Percentiles rank a stretch among this genome's conserved stretches.
These are phyloP conservation scores for Euwallacea similis DNA, from an alignment of 1,140 invertebrate species.

Conservation along the genomic window DNA sequence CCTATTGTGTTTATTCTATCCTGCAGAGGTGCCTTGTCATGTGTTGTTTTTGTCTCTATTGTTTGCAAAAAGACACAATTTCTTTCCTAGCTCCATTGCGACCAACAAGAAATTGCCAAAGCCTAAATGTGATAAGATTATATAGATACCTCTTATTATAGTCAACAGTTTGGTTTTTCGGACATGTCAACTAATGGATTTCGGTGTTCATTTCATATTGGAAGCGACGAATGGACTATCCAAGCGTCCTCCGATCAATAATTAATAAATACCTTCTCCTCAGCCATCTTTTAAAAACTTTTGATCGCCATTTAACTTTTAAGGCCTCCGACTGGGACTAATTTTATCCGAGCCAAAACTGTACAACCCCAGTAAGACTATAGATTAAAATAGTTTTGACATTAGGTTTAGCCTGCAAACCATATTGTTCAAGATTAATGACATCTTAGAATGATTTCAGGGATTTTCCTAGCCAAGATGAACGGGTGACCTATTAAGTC, in stretches of 20 bases:
- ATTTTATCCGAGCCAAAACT: slow-evolving; percentile 36
- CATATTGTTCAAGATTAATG: slow-evolving; percentile 40
- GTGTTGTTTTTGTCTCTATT: slow-evolving; percentile 26
- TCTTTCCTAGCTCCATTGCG: slow-evolving; percentile 20
- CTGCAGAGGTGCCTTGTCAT: slow-evolving; percentile 23
- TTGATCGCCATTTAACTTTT: slow-evolving; percentile 26
- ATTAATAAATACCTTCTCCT: background rate
- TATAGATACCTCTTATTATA: slow-evolving; percentile 24
- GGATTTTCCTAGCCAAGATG: slow-evolving; percentile 37
- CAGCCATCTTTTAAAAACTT: slow-evolving; percentile 30
- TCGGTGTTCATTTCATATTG: background rate
- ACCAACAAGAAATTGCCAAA: slow-evolving; percentile 25
- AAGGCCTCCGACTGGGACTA: slow-evolving; percentile 23
- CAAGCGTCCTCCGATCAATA: slow-evolving; percentile 1
- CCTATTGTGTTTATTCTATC: slow-evolving; percentile 28
- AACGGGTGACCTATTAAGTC: slow-evolving; percentile 37
- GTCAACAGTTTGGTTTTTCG: slow-evolving; percentile 20
- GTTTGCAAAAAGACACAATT: slow-evolving; percentile 30
- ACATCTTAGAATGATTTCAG: slow-evolving; percentile 38
- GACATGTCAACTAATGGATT: slow-evolving; percentile 12
- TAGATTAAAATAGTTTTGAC: slow-evolving; percentile 43
- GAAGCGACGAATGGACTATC: too few relatives aligned
- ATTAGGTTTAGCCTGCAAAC: slow-evolving; percentile 39
- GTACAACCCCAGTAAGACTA: slow-evolving; percentile 34
- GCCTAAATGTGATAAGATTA: slow-evolving; percentile 29